These are phyloP conservation scores for Drosophila truncata DNA, from an alignment of 1,140 invertebrate genomes.

Conservation along the genomic window DNA sequence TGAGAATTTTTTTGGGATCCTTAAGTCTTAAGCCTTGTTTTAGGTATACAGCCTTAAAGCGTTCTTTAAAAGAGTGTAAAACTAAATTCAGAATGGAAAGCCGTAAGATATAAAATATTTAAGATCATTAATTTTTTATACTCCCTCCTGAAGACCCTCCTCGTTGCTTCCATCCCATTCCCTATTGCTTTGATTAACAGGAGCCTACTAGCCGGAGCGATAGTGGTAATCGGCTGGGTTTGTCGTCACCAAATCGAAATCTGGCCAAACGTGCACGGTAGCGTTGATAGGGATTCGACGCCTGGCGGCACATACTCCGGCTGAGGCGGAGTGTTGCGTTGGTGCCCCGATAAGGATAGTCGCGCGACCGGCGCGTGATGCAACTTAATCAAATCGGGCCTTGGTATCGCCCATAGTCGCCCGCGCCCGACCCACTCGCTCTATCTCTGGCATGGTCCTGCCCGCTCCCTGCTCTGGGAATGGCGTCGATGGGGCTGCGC, in stretches of 20 bases:
- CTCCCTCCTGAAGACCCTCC: neutral
- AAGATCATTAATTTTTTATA: neutral
- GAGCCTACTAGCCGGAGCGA: conserved; percentile 8
- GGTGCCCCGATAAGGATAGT: conserved; percentile 69
- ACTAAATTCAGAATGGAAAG: no score
- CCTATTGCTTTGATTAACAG: neutral
- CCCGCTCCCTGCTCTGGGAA: conserved; percentile 3
- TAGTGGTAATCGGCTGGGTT: conserved; percentile 51
- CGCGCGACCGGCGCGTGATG: conserved; percentile 72
- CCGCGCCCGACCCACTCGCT: conserved; percentile 3
- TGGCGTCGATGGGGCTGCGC: conserved; percentile 66
- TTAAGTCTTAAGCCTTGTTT: neutral
- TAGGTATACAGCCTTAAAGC: no score
- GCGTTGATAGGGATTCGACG: conserved; percentile 63
- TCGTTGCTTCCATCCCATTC: no score
- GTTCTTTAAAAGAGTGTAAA: no score
- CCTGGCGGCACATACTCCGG: conserved; percentile 24
- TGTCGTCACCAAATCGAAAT: conserved; percentile 51
- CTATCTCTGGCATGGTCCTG: conserved; percentile 17
- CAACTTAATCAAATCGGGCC: conserved; percentile 76
- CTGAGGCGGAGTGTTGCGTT: conserved; percentile 33
- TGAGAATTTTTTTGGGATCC: no score
- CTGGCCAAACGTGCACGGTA: conserved; percentile 47
- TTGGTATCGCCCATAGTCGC: conserved; percentile 35
- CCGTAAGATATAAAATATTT: no score